These are phyloP conservation scores for Alcis repandata DNA, from an alignment of 2,888 invertebrate genomes.

Conservation along the genomic window DNA sequence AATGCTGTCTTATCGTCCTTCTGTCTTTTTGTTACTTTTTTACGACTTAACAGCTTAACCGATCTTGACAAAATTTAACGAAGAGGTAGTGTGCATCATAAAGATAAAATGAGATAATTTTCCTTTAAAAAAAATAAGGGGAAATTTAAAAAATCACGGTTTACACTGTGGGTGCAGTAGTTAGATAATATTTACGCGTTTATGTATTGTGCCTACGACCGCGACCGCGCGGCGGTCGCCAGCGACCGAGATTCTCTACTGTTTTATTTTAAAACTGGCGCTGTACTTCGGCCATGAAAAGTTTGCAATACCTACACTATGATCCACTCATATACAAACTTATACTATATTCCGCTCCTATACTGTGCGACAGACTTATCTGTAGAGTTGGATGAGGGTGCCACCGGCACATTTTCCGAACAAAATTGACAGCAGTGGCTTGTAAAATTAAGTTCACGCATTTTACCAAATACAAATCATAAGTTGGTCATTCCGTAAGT, in stretches of 20 bases:
- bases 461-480: neutral
- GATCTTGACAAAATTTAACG: neutral
- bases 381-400: neutral
- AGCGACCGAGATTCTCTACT: constrained; percentile 77
- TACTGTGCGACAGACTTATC: constrained; percentile 1
- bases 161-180: constrained; percentile 42
- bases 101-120: neutral
- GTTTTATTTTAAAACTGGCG: constrained; percentile 83
- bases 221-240: constrained; percentile 52
- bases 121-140: too few relatives aligned
- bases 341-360: constrained; percentile 17
- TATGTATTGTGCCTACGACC: constrained; percentile 51
- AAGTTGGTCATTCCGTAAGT: constrained; percentile 8
- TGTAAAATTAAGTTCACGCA: neutral
- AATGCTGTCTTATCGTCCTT: neutral
- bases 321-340: constrained; percentile 49
- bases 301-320: constrained; percentile 61
- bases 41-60: neutral
- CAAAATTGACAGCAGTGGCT: neutral
- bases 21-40: neutral
- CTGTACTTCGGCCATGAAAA: constrained; percentile 77
- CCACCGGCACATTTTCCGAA: neutral
- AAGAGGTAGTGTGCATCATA: neutral
- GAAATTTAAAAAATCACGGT: neutral
- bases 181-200: constrained; percentile 51